Evolutionary conservation across 2,113 vertebrate genomes (phyloP), one percentile per base, ranked within the genome.

Genomic region (Ornithorhynchus anatinus): DNA sequence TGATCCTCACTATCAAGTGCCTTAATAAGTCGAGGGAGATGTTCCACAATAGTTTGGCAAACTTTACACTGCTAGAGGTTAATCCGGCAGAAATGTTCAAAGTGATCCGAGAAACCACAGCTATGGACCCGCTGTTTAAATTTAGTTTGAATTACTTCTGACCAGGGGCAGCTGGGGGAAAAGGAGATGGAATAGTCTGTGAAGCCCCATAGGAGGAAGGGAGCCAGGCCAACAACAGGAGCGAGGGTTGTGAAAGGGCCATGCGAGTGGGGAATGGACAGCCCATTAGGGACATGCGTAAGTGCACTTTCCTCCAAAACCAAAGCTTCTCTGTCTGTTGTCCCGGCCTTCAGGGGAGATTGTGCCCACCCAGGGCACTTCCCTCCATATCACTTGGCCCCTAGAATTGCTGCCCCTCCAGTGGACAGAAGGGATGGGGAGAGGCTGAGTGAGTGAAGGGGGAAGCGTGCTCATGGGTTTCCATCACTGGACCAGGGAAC

Each of bases 141-240:
- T n/a, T n/a, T n/a, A n/a, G n/a, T n/a, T n/a, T n/a, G n/a, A n/a
- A n/a, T n/a, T n/a, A n/a, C n/a, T n/a, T n/a, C n/a, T n/a, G n/a
- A n/a, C n/a, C n/a, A n/a, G n/a, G n/a, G n/a, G n/a, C 6, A 15
- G 5, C 17, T 53, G 40, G 20, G 2, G 27, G 9, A 0, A 2
- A 10, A 44, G 23, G 12, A 29, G 6, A 10, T 35, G 33, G 4
- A 9, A 29, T 20, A 2, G n/a, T n/a, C 32, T 17, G 17, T 42
- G 14, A 40, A 35, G 10, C 40, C 14, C 23, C n/a, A 50, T 10
- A 20, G n/a, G n/a, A n/a, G n/a, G n/a, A n/a, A n/a, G n/a, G n/a
- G n/a, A n/a, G n/a, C n/a, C n/a, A n/a, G n/a, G n/a, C n/a, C n/a
- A n/a, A n/a, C n/a, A n/a, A n/a, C n/a, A n/a, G n/a, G n/a, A n/a